Conservation (phyloP, 2,113 vertebrate genomes). For the Gambusia holbrooki region DNA sequence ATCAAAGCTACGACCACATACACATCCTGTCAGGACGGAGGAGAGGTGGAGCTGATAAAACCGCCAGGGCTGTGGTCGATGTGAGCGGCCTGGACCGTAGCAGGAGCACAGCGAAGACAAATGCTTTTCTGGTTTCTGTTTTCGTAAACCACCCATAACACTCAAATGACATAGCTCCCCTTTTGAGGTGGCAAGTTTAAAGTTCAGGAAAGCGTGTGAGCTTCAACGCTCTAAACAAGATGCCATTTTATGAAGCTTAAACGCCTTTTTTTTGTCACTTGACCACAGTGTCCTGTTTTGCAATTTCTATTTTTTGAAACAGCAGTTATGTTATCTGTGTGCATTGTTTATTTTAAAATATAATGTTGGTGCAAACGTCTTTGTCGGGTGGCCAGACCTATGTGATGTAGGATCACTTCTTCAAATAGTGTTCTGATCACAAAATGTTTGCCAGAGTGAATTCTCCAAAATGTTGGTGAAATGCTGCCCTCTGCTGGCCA, state of each 20-base stretch:
- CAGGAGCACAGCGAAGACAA: constrained; percentile 4
- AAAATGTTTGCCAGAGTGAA: neutral
- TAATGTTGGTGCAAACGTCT: neutral
- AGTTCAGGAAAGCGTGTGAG: neutral
- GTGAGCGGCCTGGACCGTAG: constrained; percentile 33
- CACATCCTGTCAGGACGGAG: constrained; percentile 38
- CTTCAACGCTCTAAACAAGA: neutral
- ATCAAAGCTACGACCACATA: constrained; percentile 19
- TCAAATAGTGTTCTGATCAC: neutral
- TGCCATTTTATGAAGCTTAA: neutral
- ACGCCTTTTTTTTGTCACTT: constrained; percentile 1
- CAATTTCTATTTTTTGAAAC: neutral
- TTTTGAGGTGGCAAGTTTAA: neutral
- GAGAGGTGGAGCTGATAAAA: neutral
- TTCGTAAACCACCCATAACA: neutral
- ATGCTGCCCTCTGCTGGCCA: constrained; percentile 27
- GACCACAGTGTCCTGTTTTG: constrained; percentile 7
- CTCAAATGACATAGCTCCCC: neutral
- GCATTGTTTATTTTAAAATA: neutral
- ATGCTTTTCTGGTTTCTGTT: neutral
- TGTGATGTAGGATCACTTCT: neutral
- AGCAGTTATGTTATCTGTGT: neutral
- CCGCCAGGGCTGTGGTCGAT: neutral
- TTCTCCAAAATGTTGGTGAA: neutral
- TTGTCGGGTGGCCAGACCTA: neutral